Conservation (phyloP, 2,113 vertebrate genomes). For the Gymnocephalus cernua region DNA sequence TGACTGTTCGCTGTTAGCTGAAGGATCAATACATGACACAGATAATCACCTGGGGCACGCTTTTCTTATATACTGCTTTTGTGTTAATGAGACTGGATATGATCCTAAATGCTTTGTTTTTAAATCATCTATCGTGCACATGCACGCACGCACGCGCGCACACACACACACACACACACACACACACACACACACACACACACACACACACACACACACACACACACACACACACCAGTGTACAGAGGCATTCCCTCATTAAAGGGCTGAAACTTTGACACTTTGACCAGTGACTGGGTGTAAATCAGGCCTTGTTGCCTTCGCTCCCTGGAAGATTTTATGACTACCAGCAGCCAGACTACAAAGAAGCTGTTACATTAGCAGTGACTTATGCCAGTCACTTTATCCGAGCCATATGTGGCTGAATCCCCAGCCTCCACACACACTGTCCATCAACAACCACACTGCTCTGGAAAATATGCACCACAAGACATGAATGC, state of each 20-base stretch:
- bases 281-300: constrained; percentile 26
- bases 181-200: too few species aligned
- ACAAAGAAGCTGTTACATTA: constrained; percentile 66
- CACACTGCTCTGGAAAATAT: neutral
- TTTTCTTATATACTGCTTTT: constrained; percentile 1
- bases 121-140: neutral
- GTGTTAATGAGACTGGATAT: constrained; percentile 5
- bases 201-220: neutral
- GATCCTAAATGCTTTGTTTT: constrained; percentile 6
- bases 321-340: constrained; percentile 58
- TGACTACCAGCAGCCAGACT: constrained; percentile 45
- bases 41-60: neutral
- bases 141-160: too few species aligned
- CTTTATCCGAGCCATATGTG: constrained; percentile 68
- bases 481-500: neutral
- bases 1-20: neutral
- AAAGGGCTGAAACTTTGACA: constrained; percentile 35
- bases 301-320: constrained; percentile 55
- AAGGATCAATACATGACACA: constrained; percentile 14
- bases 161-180: too few species aligned
- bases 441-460: constrained; percentile 14
- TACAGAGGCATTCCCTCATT: constrained; percentile 32
- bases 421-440: neutral
- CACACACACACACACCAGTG: neutral
- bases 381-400: constrained; percentile 48